Evolutionary conservation across 2,797 vertebrate species (phyloP).

Genomic region (Phataginus tetradactyla): DNA sequence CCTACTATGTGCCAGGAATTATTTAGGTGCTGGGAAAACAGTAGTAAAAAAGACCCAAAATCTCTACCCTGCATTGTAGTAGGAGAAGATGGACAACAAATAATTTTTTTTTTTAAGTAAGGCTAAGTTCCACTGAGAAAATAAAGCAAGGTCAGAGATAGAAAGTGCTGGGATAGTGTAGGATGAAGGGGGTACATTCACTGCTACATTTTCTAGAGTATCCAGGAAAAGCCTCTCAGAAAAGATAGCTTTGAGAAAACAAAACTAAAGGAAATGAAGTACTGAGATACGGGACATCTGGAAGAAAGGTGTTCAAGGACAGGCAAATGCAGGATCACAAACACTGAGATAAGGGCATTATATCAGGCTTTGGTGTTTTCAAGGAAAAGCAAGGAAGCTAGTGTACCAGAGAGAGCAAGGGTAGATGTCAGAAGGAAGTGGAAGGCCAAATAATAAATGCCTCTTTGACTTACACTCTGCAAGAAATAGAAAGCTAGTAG

Average conservation of each 20-base stretch:
- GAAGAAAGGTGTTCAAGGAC: neutral
- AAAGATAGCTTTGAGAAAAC: neutral
- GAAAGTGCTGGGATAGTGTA: rapidly evolving
- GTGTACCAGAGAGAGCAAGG: neutral
- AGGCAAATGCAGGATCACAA: neutral
- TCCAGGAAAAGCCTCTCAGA: neutral
- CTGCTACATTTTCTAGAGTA: neutral
- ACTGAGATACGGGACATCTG: neutral
- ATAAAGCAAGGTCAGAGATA: neutral
- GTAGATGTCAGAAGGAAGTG: neutral
- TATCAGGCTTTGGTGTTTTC: neutral
- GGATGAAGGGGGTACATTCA: neutral
- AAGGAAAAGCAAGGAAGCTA: neutral
- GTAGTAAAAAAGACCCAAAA: neutral
- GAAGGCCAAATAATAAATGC: neutral
- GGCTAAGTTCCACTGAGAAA: neutral
- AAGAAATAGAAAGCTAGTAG: neutral
- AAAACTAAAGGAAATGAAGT: neutral
- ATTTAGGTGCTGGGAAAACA: neutral
- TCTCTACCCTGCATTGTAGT: neutral
- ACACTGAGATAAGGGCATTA: neutral
- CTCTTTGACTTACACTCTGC: neutral
- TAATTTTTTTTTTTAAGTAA: neutral
- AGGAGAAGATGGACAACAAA: neutral
- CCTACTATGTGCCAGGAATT: neutral